These are phyloP conservation scores for Ranitomeya variabilis DNA, from an alignment of 2,113 vertebrate species.

Conservation along the genomic window DNA sequence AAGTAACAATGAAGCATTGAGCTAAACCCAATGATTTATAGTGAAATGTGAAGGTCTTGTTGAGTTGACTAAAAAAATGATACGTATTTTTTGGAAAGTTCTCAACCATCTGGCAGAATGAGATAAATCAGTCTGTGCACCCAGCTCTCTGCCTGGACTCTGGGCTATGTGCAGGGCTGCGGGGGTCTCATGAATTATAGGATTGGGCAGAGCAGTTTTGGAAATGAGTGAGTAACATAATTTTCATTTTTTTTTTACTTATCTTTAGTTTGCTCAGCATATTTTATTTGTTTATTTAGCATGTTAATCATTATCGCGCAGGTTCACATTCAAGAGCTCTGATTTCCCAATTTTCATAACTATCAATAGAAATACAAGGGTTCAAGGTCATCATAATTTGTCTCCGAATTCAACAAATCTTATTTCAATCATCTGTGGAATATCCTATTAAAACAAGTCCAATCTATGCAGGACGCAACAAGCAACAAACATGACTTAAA, in stretches of 20 bases:
- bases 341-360: too few relatives aligned
- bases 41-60: conserved; percentile 10
- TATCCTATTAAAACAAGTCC: too few relatives aligned
- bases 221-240: background rate
- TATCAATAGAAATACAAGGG: too few relatives aligned
- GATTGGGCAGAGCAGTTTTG: background rate
- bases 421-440: too few relatives aligned
- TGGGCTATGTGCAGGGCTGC: background rate
- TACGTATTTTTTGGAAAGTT: conserved; percentile 17
- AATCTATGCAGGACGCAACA: too few relatives aligned
- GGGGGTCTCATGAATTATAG: background rate
- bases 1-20: conserved; percentile 4
- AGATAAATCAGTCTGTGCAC: conserved; percentile 13
- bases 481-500: too few relatives aligned
- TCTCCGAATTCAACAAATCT: too few relatives aligned
- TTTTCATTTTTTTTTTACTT: background rate
- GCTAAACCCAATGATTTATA: conserved; percentile 9
- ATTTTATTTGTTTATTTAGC: too few relatives aligned
- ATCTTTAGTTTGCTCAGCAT: background rate
- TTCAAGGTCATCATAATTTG: too few relatives aligned
- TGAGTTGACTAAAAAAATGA: conserved; percentile 21
- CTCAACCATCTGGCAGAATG: conserved; percentile 14
- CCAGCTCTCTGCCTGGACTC: background rate
- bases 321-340: too few relatives aligned
- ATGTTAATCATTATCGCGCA: too few relatives aligned